Evolutionary conservation across 2,113 vertebrate species (phyloP).

Genomic region (Cinclus mexicanus): DNA sequence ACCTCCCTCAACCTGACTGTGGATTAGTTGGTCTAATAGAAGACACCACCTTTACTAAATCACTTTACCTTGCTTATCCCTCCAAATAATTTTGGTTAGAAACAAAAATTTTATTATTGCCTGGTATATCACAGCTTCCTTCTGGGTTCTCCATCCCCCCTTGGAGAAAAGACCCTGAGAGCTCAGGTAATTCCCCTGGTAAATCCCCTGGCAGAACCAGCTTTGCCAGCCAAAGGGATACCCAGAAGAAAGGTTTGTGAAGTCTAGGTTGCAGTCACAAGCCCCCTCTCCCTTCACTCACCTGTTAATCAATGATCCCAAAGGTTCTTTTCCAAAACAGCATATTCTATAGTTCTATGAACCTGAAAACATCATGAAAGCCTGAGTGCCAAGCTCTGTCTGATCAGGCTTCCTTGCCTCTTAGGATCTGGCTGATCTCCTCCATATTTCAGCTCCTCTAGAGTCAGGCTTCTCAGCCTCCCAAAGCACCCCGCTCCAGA

Average conservation of each 20-base stretch:
- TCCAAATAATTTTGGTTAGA: background rate
- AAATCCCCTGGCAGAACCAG: background rate
- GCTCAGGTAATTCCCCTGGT: background rate
- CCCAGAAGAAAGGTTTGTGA: background rate
- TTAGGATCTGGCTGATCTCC: background rate
- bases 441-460: background rate
- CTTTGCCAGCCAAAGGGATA: background rate
- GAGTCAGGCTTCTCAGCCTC: background rate
- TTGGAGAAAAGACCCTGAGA: background rate
- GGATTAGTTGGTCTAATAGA: background rate
- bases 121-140: background rate
- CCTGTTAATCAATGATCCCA: background rate
- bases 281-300: background rate
- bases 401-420: background rate
- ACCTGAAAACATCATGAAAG: background rate
- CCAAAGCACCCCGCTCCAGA: background rate
- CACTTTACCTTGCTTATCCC: background rate
- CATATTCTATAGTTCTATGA: background rate
- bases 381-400: background rate
- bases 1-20: background rate
- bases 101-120: background rate
- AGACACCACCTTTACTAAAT: background rate
- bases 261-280: background rate
- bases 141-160: accelerated
- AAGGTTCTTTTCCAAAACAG: background rate